phyloP scores from a whole-genome alignment of 2,888 invertebrate genomes.

The Limenitis arthemis region DNA sequence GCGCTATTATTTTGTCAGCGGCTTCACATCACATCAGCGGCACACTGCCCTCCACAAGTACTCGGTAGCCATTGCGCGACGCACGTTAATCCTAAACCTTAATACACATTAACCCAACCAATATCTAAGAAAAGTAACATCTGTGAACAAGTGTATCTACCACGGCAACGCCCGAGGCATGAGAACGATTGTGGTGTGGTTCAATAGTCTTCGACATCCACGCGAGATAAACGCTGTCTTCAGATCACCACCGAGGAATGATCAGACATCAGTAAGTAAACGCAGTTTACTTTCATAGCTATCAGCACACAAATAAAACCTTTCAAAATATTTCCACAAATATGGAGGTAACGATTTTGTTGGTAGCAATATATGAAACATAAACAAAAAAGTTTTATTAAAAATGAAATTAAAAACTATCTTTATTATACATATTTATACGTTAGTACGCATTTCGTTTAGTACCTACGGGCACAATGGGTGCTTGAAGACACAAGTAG shows the following conservation, averaged over 20 bases:
- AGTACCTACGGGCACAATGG: too few species aligned
- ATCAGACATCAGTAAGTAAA: constrained; percentile 13
- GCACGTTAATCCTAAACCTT: constrained; percentile 25
- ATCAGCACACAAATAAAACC: constrained; percentile 1
- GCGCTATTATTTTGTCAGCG: constrained; percentile 48
- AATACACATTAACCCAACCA: background rate
- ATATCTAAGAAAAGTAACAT: background rate
- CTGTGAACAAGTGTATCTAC: constrained; percentile 9
- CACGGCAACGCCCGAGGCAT: constrained; percentile 8
- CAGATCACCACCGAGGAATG: constrained; percentile 12
- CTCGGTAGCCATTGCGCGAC: constrained; percentile 30
- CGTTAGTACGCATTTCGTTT: too few species aligned
- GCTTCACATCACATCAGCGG: constrained; percentile 37
- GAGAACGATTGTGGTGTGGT: constrained; percentile 11
- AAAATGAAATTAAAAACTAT: too few species aligned
- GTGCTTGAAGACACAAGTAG: too few species aligned
- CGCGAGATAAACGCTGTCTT: background rate
- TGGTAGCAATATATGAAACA: too few species aligned
- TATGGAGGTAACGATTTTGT: too few species aligned
- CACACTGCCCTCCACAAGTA: constrained; percentile 36
- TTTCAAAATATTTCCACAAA: background rate
- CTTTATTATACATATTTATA: too few species aligned
- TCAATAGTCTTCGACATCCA: background rate
- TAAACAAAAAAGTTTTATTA: too few species aligned
- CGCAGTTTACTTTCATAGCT: background rate